Percentiles rank a stretch among this genome's conserved stretches.
Evolutionary conservation across 2,888 invertebrate genomes (phyloP).

Genomic region (Cristatella mucedo): DNA sequence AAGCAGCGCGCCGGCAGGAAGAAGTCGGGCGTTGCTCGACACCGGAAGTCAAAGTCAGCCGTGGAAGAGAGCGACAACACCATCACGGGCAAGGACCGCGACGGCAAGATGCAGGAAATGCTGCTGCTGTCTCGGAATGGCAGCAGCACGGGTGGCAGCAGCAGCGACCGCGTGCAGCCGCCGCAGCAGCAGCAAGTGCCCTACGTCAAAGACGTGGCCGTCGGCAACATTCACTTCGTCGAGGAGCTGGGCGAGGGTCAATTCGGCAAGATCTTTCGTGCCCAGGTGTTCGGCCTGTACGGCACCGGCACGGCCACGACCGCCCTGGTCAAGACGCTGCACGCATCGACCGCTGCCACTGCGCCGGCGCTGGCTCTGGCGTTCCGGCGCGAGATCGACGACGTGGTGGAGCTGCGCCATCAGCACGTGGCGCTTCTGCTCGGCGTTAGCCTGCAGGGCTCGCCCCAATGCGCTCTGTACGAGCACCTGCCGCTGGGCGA

Average conservation of each 20-base stretch:
- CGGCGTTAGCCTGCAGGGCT: constrained; percentile 70
- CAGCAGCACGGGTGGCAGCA: no score
- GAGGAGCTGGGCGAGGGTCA: constrained; percentile 47
- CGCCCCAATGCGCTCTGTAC: constrained; percentile 84
- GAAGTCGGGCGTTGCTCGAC: no score
- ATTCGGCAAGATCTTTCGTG: constrained; percentile 92
- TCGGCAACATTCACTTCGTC: constrained; percentile 49
- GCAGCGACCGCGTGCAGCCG: no score
- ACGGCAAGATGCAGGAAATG: no score
- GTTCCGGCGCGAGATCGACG: constrained; percentile 79
- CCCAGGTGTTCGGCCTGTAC: constrained; percentile 50
- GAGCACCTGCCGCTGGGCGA: constrained; percentile 53
- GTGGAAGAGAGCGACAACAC: no score
- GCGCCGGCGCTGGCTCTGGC: no score
- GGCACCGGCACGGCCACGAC: constrained; percentile 43
- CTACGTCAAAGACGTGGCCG: constrained; percentile 65
- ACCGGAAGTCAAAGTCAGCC: no score
- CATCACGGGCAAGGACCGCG: no score
- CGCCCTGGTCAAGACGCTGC: constrained; percentile 82
- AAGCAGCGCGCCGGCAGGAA: no score
- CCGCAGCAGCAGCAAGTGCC: no score
- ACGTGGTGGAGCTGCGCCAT: constrained; percentile 82
- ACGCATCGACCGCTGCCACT: no score
- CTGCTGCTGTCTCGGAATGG: no score
- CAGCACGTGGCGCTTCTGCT: constrained; percentile 87